phyloP scores from a whole-genome alignment of 2,113 vertebrate genomes.

The Eclectus roratus region DNA sequence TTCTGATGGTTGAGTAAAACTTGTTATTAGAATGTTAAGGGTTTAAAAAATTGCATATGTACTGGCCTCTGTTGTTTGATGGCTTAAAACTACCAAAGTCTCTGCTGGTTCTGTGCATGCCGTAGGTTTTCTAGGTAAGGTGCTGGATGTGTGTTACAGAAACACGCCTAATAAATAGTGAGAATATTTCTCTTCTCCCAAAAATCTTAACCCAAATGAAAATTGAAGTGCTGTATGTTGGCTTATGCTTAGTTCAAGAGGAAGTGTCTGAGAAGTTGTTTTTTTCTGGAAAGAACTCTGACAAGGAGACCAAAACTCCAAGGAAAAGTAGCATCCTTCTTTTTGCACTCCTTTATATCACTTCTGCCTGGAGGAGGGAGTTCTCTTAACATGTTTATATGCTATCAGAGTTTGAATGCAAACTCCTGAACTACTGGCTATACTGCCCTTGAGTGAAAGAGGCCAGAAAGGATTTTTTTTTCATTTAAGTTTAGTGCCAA shows the following conservation, averaged over 20 bases:
- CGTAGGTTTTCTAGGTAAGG: neutral
- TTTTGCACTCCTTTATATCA: neutral
- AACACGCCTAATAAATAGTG: neutral
- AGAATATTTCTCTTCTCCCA: neutral
- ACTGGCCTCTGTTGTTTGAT: neutral
- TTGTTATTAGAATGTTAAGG: neutral
- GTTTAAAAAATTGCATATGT: neutral
- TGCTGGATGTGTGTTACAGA: neutral
- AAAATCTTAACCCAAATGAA: neutral
- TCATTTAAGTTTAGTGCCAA: neutral
- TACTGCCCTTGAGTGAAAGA: neutral
- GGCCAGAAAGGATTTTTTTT: neutral
- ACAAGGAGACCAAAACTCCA: neutral
- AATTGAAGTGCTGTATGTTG: neutral
- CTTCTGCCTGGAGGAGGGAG: neutral
- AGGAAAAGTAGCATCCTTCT: neutral
- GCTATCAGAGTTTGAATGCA: neutral
- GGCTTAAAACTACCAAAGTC: no score
- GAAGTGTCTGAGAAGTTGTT: neutral
- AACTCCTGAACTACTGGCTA: neutral
- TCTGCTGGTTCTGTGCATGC: neutral
- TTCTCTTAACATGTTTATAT: neutral
- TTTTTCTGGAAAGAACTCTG: neutral
- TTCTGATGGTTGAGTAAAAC: neutral
- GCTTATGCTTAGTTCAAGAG: neutral